Percentiles rank a stretch among this genome's conserved stretches.
phyloP scores from a whole-genome alignment of 2,113 vertebrate species.

The Poeciliopsis turrubarensis region DNA sequence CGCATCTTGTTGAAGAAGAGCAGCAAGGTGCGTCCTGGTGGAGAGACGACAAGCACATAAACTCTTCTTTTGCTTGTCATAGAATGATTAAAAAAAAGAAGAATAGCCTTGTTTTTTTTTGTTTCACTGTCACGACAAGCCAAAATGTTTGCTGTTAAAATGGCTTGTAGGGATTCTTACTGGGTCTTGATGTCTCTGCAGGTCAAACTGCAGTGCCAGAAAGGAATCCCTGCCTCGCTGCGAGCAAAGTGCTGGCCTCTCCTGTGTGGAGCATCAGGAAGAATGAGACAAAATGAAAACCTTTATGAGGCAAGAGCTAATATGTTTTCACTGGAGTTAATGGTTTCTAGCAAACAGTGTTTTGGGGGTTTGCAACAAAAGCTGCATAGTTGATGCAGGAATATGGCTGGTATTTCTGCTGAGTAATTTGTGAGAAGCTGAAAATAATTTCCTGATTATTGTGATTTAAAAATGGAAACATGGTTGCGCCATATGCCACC shows the following conservation, averaged over 20 bases:
- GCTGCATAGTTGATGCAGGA: neutral
- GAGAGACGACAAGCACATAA: neutral
- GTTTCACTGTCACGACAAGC: neutral
- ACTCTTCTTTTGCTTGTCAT: neutral
- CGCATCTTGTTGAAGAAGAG: constrained; percentile 80
- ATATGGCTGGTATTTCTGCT: neutral
- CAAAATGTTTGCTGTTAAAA: neutral
- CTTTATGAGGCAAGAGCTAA: constrained; percentile 79
- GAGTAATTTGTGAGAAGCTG: neutral
- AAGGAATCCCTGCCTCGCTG: constrained; percentile 88
- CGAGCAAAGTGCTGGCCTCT: constrained; percentile 87
- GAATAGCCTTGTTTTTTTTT: neutral
- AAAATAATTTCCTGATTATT: too few species aligned
- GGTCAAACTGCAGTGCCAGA: constrained; percentile 87
- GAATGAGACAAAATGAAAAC: constrained; percentile 68
- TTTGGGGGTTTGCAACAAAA: neutral
- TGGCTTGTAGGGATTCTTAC: neutral
- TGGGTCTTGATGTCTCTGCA: constrained; percentile 47
- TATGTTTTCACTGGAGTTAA: neutral
- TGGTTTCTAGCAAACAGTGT: neutral
- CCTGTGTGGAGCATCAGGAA: constrained; percentile 81
- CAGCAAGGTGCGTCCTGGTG: constrained; percentile 79
- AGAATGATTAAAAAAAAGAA: neutral
- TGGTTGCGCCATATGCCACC: neutral
- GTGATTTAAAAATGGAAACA: too few species aligned